Base-by-base conservation (phyloP, 1,140 invertebrate genomes). In the Drosophila kurseongensis region DNA sequence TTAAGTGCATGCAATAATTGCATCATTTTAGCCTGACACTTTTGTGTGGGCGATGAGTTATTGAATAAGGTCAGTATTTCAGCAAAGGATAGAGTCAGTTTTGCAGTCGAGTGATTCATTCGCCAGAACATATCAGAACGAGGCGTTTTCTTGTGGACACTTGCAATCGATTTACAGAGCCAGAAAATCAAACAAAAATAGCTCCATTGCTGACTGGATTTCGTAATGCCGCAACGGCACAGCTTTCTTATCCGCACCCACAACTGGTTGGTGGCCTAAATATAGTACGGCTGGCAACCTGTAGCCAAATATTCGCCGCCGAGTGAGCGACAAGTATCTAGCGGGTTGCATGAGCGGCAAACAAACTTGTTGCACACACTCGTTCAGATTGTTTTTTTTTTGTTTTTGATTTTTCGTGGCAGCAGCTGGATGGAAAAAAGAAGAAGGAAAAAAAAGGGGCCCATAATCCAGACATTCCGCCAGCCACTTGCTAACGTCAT, bases 21-120 rank as follows among this genome's bases (percentile, higher is more conserved):
- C 41, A 35, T 69, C 48, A 58, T 63, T 9, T 50, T 5, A 18
- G 47, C 29, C 23, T 8, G 12, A 7, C 16, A 38, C 16, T 57
- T 44, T 52, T 60, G 80, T 52, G 76, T 56, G 80, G 61, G 58
- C 73, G 52, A 51, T 81, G 78, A 85, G 50, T 85, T 74, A 67
- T 67, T 51, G 55, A 82, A 88, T 78, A 69, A 72, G 82, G 82
- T 85, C 85, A 85, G 77, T 75, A 66, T 79, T 75, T 52, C 73
- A 60, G 50, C 47, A n/a, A 50, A 73, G 71, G 51, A 62, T 36
- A 27, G 32, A 45, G 32, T 16, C 16, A 52, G 44, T 38, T 59
- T 10, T 35, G 62, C 14, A 42, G 35, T 16, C 7, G 23, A 50
- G 14, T 72, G 66, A 72, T 72, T 73, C 67, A 72, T 42, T 45